Base-by-base conservation (phyloP, 2,113 vertebrate genomes). In the Malurus melanocephalus region DNA sequence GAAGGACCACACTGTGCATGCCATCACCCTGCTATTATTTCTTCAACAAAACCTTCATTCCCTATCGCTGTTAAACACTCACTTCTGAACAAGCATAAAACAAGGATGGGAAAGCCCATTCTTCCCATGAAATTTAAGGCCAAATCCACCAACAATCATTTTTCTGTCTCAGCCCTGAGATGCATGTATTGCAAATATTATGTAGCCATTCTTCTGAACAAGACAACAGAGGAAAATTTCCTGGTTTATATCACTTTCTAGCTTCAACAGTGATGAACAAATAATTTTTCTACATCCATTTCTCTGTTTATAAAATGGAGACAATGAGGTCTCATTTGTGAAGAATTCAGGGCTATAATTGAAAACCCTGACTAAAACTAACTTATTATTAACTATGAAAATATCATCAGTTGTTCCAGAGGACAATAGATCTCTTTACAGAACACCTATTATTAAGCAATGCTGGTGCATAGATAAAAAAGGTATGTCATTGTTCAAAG, bases 271-370 rank as follows among this genome's bases (percentile, higher is more conserved):
- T 23, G 48, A 52, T 57, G 55, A 88, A 23, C 13, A 85, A 77
- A n/a, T 75, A 3, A 67, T 55, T 94, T 94, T 68, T 79, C 86
- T 83, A 87, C 95, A 95, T 67, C 52, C n/a, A 27, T 90, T 93
- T 83, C 43, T 61, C 86, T 80, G 55, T 72, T 81, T 80, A 77
- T 89, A 57, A 92, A 91, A 33, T 52, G 18, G 42, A 91, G 85
- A 43, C 49, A 62, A 84, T 35, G 38, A 88, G 26, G 18, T 22
- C 51, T 85, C 1, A 2, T 53, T 82, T 82, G 11, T 67, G n/a
- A 83, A 77, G 28, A 27, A 67, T 79, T 89, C 15, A 15, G 33
- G 53, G 11, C 72, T 55, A 46, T 13, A 23, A 51, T 1, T 62
- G 46, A 85, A 85, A 76, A 17, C 20, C 60, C 45, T 43, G 55